phyloP scores from a whole-genome alignment of 2,113 vertebrate species.

The Marcusenius ussheri region DNA sequence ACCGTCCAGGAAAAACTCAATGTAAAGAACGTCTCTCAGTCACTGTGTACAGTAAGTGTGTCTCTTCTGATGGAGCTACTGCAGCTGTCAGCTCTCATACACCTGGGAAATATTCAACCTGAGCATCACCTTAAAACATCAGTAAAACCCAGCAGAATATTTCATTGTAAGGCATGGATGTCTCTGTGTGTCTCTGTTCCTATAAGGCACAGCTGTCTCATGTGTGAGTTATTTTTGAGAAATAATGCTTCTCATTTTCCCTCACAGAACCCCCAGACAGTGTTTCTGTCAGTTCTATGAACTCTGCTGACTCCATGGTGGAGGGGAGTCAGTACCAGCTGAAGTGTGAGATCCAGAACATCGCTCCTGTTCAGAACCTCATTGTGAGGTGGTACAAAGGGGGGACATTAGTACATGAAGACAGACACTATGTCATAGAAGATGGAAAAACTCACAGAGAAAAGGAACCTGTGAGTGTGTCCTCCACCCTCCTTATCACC shows the following conservation, averaged over 20 bases:
- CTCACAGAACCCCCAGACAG: constrained; percentile 48
- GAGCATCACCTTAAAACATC: neutral
- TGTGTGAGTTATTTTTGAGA: too few species aligned
- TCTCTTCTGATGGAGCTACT: too few species aligned
- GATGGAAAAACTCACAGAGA: fast-evolving
- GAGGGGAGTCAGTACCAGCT: constrained; percentile 22
- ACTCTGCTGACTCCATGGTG: neutral
- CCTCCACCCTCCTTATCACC: fast-evolving
- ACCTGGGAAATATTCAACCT: neutral
- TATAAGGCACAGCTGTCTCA: neutral
- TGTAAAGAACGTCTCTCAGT: too few species aligned
- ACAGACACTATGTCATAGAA: neutral
- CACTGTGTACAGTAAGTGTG: too few species aligned
- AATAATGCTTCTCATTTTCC: too few species aligned
- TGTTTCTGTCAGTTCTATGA: constrained; percentile 30
- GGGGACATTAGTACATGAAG: fast-evolving
- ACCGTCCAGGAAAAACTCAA: too few species aligned
- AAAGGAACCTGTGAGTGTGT: neutral
- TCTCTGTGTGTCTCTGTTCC: neutral
- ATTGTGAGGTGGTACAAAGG: constrained; percentile 43
- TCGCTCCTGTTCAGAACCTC: constrained; percentile 41
- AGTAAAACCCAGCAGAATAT: neutral
- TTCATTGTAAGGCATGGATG: neutral
- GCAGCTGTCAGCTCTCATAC: neutral
- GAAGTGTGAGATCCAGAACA: constrained; percentile 36